phyloP scores from a whole-genome alignment of 2,113 vertebrate species.

The Galeopterus variegatus region DNA sequence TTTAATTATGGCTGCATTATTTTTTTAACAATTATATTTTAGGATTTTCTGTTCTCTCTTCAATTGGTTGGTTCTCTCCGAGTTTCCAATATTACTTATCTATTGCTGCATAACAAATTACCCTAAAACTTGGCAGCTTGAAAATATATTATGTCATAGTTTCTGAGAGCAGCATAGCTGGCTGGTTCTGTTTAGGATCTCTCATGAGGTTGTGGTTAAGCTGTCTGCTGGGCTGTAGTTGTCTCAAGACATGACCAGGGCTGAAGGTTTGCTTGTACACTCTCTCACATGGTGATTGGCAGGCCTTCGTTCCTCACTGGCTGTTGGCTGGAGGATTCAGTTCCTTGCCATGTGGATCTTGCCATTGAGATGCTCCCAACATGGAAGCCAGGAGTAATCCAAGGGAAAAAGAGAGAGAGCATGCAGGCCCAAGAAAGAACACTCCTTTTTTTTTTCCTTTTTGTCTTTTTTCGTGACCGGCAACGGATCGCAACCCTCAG shows the following conservation, averaged over 20 bases:
- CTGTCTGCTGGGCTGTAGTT: not conserved
- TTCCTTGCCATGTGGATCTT: not conserved
- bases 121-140: not conserved
- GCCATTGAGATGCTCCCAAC: not conserved
- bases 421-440: not conserved
- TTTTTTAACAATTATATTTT: not conserved
- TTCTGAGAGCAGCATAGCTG: not conserved
- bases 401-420: not conserved
- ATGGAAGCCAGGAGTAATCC: not conserved
- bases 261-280: not conserved
- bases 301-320: not conserved
- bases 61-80: not conserved
- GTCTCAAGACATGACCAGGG: not conserved
- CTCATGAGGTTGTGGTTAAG: not conserved
- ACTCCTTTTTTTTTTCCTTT: not conserved
- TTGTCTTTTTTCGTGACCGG: too few species aligned
- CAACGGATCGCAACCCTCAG: too few species aligned
- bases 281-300: not conserved
- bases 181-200: not conserved
- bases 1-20: slow-evolving; percentile 37
- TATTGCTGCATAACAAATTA: not conserved
- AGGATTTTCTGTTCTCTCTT: slow-evolving; percentile 7
- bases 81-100: not conserved
- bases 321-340: not conserved
- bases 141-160: not conserved